A percentile compares a stretch with the other conserved stretches of the same genome.
Evolutionary conservation across 2,888 invertebrate species (phyloP).

Genomic region (Drosophila stalkeri): DNA sequence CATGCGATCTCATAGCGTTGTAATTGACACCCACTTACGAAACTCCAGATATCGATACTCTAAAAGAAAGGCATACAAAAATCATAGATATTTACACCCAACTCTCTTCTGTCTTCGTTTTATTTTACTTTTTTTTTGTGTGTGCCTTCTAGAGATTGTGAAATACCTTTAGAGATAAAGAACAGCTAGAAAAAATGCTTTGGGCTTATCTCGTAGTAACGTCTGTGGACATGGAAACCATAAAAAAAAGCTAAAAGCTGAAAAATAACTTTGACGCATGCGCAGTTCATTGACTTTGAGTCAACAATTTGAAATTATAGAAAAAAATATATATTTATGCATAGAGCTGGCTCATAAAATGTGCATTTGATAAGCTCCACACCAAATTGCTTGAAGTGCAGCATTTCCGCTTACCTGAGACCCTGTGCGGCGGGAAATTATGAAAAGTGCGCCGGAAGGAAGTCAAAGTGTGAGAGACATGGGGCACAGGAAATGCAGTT

Average conservation of each 20-base stretch:
- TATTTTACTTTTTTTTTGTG: too few species aligned
- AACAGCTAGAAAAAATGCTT: conserved; percentile 46
- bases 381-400: conserved; percentile 47
- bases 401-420: conserved; percentile 51
- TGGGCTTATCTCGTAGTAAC: conserved; percentile 63
- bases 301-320: conserved; percentile 44
- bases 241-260: conserved; percentile 26
- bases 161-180: conserved; percentile 61
- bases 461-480: conserved; percentile 70
- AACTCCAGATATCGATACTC: conserved; percentile 48
- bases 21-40: conserved; percentile 82
- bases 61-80: conserved; percentile 37
- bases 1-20: conserved; percentile 42
- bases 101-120: conserved; percentile 12
- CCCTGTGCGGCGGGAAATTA: conserved; percentile 32
- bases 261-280: conserved; percentile 51
- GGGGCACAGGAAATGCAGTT: conserved; percentile 75
- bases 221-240: conserved; percentile 47
- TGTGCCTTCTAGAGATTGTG: conserved; percentile 42
- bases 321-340: conserved; percentile 35
- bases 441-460: conserved; percentile 72
- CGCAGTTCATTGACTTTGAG: conserved; percentile 69
- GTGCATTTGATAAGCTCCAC: conserved; percentile 73
- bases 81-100: conserved; percentile 29
- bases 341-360: conserved; percentile 58